Percentiles rank a stretch among this genome's conserved stretches.
Evolutionary conservation across 2,113 vertebrate species (phyloP).

Genomic region (Brienomyrus brachyistius): DNA sequence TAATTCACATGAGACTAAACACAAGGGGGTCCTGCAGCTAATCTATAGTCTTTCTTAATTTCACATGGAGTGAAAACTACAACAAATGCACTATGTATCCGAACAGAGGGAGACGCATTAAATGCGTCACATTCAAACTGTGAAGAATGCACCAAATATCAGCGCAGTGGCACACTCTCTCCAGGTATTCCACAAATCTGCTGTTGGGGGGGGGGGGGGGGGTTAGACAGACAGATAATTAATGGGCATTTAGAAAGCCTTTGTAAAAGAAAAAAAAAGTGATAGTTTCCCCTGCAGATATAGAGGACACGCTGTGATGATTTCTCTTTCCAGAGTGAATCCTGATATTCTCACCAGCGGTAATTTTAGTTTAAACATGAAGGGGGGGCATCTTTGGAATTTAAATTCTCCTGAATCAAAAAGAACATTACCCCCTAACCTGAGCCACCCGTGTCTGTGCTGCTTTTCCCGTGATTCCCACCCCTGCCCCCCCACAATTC

Average conservation of each 20-base stretch:
- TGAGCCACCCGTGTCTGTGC: slow-evolving; percentile 32
- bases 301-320: neutral
- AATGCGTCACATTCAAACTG: neutral
- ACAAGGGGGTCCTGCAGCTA: neutral
- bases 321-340: neutral
- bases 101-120: neutral
- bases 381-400: slow-evolving; percentile 6
- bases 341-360: neutral
- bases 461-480: slow-evolving; percentile 33
- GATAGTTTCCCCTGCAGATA: neutral
- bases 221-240: neutral
- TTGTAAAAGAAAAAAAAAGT: neutral
- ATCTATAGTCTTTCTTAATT: neutral
- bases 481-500: no score
- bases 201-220: neutral
- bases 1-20: neutral
- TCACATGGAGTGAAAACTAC: neutral
- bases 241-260: neutral
- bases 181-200: neutral
- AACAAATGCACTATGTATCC: neutral
- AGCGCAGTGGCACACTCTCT: neutral
- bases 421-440: neutral
- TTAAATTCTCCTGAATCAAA: slow-evolving; percentile 33
- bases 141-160: neutral
- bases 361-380: neutral